These are phyloP conservation scores for Eumeta japonica DNA, from an alignment of 1,140 invertebrate genomes.

Conservation along the genomic window DNA sequence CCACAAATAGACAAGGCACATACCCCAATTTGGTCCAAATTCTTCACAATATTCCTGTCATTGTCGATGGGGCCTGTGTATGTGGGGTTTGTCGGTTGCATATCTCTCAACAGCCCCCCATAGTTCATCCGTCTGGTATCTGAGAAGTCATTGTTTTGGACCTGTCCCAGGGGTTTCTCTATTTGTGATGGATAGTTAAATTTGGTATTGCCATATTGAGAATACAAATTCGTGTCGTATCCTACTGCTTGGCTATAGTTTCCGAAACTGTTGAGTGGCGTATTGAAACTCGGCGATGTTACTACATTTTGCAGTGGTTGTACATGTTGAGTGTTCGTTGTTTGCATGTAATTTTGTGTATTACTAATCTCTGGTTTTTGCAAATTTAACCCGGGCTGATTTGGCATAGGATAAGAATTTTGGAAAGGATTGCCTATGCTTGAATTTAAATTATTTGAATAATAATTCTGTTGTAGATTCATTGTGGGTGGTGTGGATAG, in stretches of 20 bases:
- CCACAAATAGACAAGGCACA: constrained; percentile 12
- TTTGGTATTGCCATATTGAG: no score
- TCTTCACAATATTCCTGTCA: constrained; percentile 16
- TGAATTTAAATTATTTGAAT: no score
- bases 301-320: constrained; percentile 32
- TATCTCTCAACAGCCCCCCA: constrained; percentile 18
- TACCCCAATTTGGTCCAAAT: constrained; percentile 23
- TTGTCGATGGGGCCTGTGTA: constrained; percentile 19
- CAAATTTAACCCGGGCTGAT: constrained; percentile 7
- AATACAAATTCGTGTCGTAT: constrained; percentile 45
- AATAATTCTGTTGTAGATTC: no score
- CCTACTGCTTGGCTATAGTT: constrained; percentile 23
- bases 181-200: no score
- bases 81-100: constrained; percentile 21
- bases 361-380: constrained; percentile 19
- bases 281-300: constrained; percentile 28
- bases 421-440: constrained; percentile 26
- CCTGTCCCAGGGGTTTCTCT: no score
- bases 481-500: no score
- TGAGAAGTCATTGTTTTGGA: constrained; percentile 20
- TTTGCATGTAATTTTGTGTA: constrained; percentile 22
- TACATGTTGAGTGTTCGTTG: constrained; percentile 27
- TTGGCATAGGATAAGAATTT: constrained; percentile 26
- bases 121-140: constrained; percentile 21
- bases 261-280: constrained; percentile 23